Evolutionary conservation across 1,140 invertebrate genomes (phyloP), one percentile per base, ranked within the genome.

Genomic region (Calephelis virginiensis): DNA sequence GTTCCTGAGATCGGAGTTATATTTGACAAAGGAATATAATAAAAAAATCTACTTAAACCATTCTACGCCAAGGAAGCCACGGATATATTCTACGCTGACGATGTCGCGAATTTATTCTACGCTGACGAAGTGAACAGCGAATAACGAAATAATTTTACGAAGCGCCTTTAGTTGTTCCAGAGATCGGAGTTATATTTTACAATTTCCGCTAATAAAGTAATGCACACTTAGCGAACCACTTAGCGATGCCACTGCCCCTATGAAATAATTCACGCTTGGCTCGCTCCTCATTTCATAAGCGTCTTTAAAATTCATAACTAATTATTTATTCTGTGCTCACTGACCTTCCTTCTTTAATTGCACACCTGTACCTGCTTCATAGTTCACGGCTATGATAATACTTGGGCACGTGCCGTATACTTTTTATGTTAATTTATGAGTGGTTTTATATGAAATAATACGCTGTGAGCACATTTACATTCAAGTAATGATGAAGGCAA

Each of bases 341-440:
- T 90, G 88, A 90, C 88, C 88, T 89, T 90, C 82, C 83, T 73
- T 76, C 78, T 85, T 82, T 89, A 89, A 89, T 89, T 86, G 84
- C 73, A 78, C 70, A 72, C 70, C 76, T 69, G 72, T 80, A 72
- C 72, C 71, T 68, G 81, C 80, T 83, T 83, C 87, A 90, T 89
- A 90, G 88, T 90, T 90, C 88, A 90, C 88, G 86, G 88, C 80
- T 85, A 76, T 86, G 83, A 88, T 88, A 59, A 59, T 59, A 59
- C 37, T 38, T 59, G 56, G 56, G 11, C 56, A 59, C 56, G 56
- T 59, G 56, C 56, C 56, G 56, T 59, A 59, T 59, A 59, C 8
- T 40, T 59, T 59, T 59, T 59, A 59, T 59, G 56, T 6, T 59
- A 59, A 59, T 59, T 59, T 59, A 59, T 59, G 56, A 40, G 56